Base-by-base conservation (phyloP, 2,888 invertebrate species). In the Apodemia hepburni region DNA sequence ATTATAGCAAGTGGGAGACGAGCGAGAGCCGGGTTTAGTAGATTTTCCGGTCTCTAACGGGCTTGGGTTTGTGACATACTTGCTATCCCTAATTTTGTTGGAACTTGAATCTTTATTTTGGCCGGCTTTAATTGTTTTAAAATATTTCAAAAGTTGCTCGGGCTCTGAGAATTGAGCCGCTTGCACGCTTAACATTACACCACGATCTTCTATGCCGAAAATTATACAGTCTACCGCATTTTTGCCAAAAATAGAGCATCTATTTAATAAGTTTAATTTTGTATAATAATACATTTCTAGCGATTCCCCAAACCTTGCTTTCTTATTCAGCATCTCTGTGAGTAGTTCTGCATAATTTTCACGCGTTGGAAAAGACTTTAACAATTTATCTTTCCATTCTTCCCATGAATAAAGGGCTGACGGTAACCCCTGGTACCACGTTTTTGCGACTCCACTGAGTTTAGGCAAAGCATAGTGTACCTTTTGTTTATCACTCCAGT, bases 211-310 rank as follows among this genome's bases (percentile, higher is more conserved):
- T 7, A 71, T 51, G 1, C 69, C 69, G 38, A 62, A 49, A 8
- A 69, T 18, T 2, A 71, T 29, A 57, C 69, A 70, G 18, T 71
- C 71, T 9, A 71, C 70, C 0, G 71, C 71, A 15, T 62, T 54
- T 47, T 61, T 65, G 0, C 69, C 69, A 5, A 17, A 22, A 42
- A 71, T 70, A 1, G 66, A 51, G 58, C 70, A 71, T 3, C 67
- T 47, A 58, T 70, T 69, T 33, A 70, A 49, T 4, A 69, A 29
- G 51, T 68, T 68, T 2, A 69, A 47, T 62, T 68, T 69, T 0
- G 62, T 33, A 38, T 70, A 71, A 45, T 64, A 70, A 42, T 69
- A 70, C 9, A 22, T 9, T 51, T 51, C 51, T 12, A 11, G 22
- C 1, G 51, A 51, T 11, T 51, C 22, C 51, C 51, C 51, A 12